These are phyloP conservation scores for Trachelus tabidus DNA, from an alignment of 2,888 invertebrate genomes.

Conservation along the genomic window DNA sequence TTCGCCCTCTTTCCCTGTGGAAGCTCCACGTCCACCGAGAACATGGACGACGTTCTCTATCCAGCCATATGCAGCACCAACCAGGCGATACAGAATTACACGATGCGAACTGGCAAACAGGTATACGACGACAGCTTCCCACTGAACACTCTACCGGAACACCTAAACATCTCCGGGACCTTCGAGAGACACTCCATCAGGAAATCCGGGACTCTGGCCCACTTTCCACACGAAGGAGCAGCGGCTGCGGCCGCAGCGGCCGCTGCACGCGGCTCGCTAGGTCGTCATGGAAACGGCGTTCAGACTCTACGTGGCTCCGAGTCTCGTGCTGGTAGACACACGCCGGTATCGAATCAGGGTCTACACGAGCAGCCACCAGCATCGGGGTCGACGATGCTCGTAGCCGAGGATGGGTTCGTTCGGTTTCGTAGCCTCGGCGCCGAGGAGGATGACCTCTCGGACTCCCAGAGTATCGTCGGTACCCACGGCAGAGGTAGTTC, in stretches of 20 bases:
- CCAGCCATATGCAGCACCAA: slow-evolving; percentile 89
- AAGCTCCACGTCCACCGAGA: slow-evolving; percentile 82
- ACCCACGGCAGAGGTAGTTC: slow-evolving; percentile 59
- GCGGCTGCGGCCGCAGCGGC: slow-evolving; percentile 31
- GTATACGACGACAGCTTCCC: slow-evolving; percentile 78
- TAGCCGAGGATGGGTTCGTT: slow-evolving; percentile 91
- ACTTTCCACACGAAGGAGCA: slow-evolving; percentile 67
- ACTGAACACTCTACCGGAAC: slow-evolving; percentile 67
- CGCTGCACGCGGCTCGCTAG: slow-evolving; percentile 51
- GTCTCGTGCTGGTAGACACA: slow-evolving; percentile 48
- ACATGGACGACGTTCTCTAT: slow-evolving; percentile 85
- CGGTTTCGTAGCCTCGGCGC: slow-evolving; percentile 80
- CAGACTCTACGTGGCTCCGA: slow-evolving; percentile 69
- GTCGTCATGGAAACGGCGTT: slow-evolving; percentile 67
- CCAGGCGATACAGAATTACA: slow-evolving; percentile 86
- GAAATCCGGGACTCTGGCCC: slow-evolving; percentile 72
- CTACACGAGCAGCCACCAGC: slow-evolving; percentile 70
- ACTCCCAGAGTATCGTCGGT: slow-evolving; percentile 56
- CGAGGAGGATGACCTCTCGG: slow-evolving; percentile 58
- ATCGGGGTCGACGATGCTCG: slow-evolving; percentile 77
- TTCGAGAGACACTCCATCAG: slow-evolving; percentile 66
- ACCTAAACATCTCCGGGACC: slow-evolving; percentile 59
- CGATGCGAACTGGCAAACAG: slow-evolving; percentile 80
- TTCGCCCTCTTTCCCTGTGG: slow-evolving; percentile 86
- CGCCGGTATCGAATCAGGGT: slow-evolving; percentile 49